Evolutionary conservation across 2,113 vertebrate species (phyloP), one percentile per base, ranked within the genome.

Genomic region (Zosterops japonicus): DNA sequence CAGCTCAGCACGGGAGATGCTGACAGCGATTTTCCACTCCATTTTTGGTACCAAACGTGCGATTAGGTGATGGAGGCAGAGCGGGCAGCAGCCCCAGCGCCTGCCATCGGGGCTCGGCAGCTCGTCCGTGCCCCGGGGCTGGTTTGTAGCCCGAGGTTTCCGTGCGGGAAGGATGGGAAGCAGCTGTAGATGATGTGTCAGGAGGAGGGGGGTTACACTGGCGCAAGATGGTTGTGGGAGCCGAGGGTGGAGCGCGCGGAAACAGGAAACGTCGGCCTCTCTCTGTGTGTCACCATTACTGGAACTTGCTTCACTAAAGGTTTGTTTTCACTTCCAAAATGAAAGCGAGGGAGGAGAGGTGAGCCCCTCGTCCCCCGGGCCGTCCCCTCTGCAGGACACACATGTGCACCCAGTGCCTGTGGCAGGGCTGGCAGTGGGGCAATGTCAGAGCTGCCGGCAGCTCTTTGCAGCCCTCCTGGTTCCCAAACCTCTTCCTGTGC

Each of bases 1-100:
- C 84, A 52, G 69, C 57, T 31, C 77, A 29, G 35, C 67, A 1
- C 3, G 1, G 36, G 85, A 52, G 86, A 57, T 74, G 93, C 92
- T 87, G 93, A 92, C 68, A 21, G 59, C 35, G 19, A 91, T 92
- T 96, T 97, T 96, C 95, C 95, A 87, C 89, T 96, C 95, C 92
- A 79, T 94, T 90, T 96, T 96, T 96, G 92, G 93, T 80, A 70
- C 91, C 90, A 19, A 85, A 52, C 2, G 14, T 28, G 14, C 61
- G 20, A 12, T 21, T 29, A 42, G 55, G 84, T 14, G 75, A 68
- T 65, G 93, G 89, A 78, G 94, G 86, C 84, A 75, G 59, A 47
- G 60, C 76, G 27, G 64, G 89, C 89, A 72, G 60, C 81, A n/a
- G 80, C 95, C 65, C 36, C 6, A 2, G 47, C 59, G 52, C 75